Evolutionary conservation across 2,113 vertebrate species (phyloP).

Genomic region (Peucedramus taeniatus): DNA sequence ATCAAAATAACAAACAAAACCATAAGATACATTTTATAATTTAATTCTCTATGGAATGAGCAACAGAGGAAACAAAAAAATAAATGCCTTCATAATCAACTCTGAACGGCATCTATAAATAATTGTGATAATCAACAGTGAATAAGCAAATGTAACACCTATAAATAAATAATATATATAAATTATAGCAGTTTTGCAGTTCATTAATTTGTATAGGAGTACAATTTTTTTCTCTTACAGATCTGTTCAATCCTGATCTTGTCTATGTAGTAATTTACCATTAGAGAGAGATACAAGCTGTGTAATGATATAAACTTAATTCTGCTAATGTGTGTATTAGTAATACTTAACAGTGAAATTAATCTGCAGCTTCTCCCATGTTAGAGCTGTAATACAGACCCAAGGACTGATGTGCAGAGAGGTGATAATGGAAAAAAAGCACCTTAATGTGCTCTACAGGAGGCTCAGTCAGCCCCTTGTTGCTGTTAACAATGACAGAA

Average conservation of each 20-base stretch:
- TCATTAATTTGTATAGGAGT: background rate
- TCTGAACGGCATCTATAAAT: background rate
- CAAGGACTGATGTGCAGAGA: background rate
- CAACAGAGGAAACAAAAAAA: background rate
- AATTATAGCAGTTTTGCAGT: background rate
- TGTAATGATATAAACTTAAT: background rate
- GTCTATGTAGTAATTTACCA: background rate
- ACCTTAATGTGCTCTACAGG: background rate
- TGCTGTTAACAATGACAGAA: background rate
- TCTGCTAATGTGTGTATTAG: background rate
- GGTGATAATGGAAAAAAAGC: background rate
- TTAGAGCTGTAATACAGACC: background rate
- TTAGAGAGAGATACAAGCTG: background rate
- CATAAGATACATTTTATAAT: constrained; percentile 30
- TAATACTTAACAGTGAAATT: background rate
- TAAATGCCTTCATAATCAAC: background rate
- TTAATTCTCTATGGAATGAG: background rate
- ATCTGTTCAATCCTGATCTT: background rate
- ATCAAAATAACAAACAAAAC: constrained; percentile 27
- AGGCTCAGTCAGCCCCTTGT: background rate
- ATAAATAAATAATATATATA: background rate
- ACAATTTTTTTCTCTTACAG: background rate
- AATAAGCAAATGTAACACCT: background rate
- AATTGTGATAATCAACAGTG: background rate
- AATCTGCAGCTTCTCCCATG: background rate